Evolutionary conservation across 2,113 vertebrate species (phyloP).

Genomic region (Phylloscopus trochilus): DNA sequence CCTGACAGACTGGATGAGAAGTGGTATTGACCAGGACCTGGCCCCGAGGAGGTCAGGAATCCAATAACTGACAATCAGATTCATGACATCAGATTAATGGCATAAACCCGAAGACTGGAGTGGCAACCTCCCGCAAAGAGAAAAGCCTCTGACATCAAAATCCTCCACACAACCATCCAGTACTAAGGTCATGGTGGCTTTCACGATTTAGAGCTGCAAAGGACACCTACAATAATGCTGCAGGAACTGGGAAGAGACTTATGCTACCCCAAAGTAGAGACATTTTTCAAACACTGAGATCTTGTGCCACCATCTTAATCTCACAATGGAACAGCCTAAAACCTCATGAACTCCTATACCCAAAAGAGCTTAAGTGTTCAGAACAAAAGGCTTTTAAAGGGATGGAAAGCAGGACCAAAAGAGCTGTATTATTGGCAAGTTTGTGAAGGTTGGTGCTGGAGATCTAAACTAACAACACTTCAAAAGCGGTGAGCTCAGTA

Average conservation of each 20-base stretch:
- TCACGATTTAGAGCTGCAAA: neutral
- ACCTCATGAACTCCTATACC: neutral
- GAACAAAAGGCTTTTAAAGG: neutral
- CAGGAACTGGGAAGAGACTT: neutral
- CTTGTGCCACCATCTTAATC: neutral
- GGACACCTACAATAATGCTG: neutral
- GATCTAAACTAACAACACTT: neutral
- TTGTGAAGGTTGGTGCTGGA: neutral
- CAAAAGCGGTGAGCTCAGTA: neutral
- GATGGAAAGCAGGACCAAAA: neutral
- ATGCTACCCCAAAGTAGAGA: neutral
- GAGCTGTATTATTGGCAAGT: neutral
- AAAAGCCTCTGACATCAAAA: neutral
- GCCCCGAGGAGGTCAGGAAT: neutral
- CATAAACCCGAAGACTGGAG: neutral
- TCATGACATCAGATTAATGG: neutral
- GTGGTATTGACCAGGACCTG: neutral
- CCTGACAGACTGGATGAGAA: neutral
- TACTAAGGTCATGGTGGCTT: neutral
- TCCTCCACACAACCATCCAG: neutral
- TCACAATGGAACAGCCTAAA: neutral
- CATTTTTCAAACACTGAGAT: neutral
- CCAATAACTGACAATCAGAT: neutral
- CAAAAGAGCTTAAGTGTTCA: neutral
- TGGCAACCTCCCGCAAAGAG: neutral